Percentiles rank a stretch among this genome's conserved stretches.
Evolutionary conservation across 2,888 invertebrate genomes (phyloP).

Genomic region (Microchrysa polita): DNA sequence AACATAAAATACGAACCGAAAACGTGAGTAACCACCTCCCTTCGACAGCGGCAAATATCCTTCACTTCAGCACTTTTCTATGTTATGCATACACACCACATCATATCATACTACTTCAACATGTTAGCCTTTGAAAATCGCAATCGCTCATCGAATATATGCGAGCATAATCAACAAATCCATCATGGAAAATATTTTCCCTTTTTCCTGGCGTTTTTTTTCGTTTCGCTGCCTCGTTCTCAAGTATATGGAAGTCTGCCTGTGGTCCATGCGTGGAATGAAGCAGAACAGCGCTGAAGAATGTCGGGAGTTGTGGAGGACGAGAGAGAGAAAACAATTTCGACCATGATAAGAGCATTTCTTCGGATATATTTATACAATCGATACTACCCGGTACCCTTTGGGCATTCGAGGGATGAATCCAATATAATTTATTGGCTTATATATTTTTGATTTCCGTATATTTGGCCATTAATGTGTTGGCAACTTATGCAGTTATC

Average conservation of each 20-base stretch:
- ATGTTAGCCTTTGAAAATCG: constrained; percentile 24
- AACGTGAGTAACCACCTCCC: too few species aligned
- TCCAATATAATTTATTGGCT: constrained; percentile 41
- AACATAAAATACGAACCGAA: background rate
- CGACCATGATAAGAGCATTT: constrained; percentile 35
- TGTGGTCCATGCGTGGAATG: too few species aligned
- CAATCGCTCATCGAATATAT: constrained; percentile 45
- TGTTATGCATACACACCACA: background rate
- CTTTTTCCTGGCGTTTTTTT: background rate
- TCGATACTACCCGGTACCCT: background rate
- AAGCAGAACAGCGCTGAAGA: background rate
- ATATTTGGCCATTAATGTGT: constrained; percentile 20
- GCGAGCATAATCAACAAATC: constrained; percentile 44
- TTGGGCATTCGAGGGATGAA: constrained; percentile 32
- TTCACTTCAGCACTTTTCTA: constrained; percentile 3
- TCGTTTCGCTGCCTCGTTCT: background rate
- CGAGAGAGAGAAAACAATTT: constrained; percentile 26
- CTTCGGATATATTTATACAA: background rate
- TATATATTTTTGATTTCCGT: constrained; percentile 40
- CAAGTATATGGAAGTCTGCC: background rate
- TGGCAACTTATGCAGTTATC: constrained; percentile 14
- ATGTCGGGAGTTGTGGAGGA: background rate
- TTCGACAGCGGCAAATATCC: constrained; percentile 7
- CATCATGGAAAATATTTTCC: constrained; percentile 37
- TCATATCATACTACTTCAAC: too few species aligned